Evolutionary conservation across 2,113 vertebrate species (phyloP).

Genomic region (Benthochromis sp.): DNA sequence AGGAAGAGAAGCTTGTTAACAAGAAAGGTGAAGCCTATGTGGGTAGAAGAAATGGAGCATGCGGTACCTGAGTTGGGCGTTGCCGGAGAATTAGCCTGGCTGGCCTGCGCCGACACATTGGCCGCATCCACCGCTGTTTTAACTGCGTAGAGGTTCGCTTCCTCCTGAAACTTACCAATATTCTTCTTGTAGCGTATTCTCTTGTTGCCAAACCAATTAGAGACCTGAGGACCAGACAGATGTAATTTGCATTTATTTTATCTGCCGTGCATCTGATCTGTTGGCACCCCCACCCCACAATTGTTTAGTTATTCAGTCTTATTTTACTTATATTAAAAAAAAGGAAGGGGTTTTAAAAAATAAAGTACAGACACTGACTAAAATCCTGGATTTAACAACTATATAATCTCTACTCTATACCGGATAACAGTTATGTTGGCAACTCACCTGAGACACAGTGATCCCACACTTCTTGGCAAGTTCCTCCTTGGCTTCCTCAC

Average conservation of each 20-base stretch:
- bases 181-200: constrained; percentile 92
- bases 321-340: neutral
- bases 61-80: constrained; percentile 79
- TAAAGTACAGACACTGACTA: neutral
- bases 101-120: constrained; percentile 75
- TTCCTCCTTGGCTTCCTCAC: constrained; percentile 89
- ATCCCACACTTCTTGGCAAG: constrained; percentile 85
- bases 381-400: neutral
- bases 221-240: constrained; percentile 69
- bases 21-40: neutral
- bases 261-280: neutral
- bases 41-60: neutral
- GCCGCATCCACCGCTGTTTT: constrained; percentile 79
- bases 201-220: constrained; percentile 92
- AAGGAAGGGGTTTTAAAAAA: neutral
- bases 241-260: neutral
- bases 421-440: neutral
- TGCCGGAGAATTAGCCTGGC: constrained; percentile 79
- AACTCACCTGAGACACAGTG: constrained; percentile 82
- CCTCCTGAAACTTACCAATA: constrained; percentile 88
- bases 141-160: constrained; percentile 83
- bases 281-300: neutral
- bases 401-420: neutral
- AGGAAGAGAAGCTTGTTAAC: neutral
- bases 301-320: neutral